phyloP scores from a whole-genome alignment of 2,797 vertebrate species.

The Pangasius krempfi region DNA sequence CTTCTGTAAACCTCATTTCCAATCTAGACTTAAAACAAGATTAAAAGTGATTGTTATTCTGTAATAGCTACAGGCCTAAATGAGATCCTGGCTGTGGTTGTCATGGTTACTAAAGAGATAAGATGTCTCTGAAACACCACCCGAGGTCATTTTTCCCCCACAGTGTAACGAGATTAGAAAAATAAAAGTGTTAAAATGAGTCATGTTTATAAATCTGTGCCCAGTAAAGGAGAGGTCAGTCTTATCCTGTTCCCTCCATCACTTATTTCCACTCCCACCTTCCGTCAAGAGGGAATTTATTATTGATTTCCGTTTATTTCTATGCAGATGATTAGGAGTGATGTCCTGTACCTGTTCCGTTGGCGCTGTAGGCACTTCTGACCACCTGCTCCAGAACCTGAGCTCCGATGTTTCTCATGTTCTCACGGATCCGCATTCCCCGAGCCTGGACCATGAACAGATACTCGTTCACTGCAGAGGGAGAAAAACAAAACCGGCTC shows the following conservation, averaged over 20 bases:
- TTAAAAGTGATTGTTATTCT: neutral
- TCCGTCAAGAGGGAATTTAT: neutral
- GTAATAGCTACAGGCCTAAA: neutral
- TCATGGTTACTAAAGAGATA: neutral
- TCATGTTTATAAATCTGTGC: neutral
- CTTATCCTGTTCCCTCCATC: neutral
- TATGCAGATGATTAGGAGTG: no score
- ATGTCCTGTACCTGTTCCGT: slow-evolving; percentile 84
- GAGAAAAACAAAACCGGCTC: neutral
- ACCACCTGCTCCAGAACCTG: slow-evolving; percentile 96
- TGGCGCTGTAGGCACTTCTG: slow-evolving; percentile 85
- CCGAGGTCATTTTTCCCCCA: neutral
- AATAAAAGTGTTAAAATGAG: neutral
- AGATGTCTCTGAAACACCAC: neutral
- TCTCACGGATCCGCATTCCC: slow-evolving; percentile 91
- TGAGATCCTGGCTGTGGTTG: neutral
- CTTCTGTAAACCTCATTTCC: neutral
- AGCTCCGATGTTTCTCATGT: slow-evolving; percentile 89
- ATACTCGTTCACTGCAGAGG: slow-evolving; percentile 91
- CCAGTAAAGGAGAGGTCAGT: neutral
- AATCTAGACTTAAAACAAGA: neutral
- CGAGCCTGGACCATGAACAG: slow-evolving; percentile 98
- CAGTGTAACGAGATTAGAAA: neutral
- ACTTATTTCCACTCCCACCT: neutral
- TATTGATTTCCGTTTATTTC: neutral